Conservation (phyloP, 1,140 invertebrate genomes). For the Drosophila takahashii region DNA sequence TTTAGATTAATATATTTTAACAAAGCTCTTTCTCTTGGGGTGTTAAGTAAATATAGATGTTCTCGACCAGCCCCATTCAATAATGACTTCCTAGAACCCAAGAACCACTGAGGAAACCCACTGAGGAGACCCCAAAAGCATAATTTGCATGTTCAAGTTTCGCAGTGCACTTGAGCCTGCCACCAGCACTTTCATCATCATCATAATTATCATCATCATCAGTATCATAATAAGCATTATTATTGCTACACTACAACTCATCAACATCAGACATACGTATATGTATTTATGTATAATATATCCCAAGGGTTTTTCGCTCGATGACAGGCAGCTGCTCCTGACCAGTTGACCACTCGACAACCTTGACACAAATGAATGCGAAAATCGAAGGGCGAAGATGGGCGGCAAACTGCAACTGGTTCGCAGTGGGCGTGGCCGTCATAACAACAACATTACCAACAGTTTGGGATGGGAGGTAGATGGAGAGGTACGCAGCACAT, state of each 20-base stretch:
- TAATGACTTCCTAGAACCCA: conserved; percentile 38
- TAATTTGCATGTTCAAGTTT: conserved; percentile 56
- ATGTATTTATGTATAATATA: background rate
- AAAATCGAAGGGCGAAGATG: conserved; percentile 33
- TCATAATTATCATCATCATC: conserved; percentile 18
- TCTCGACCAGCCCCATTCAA: conserved; percentile 18
- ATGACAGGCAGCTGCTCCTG: conserved; percentile 8
- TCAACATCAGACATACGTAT: background rate
- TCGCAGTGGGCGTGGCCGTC: conserved; percentile 6
- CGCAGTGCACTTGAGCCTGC: conserved; percentile 36
- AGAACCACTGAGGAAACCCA: background rate
- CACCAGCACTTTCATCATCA: conserved; percentile 1
- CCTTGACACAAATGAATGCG: conserved; percentile 55
- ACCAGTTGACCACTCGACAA: conserved; percentile 45
- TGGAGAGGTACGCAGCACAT: background rate
- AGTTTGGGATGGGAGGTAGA: conserved; percentile 1
- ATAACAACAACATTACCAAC: conserved; percentile 11
- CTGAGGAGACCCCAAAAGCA: conserved; percentile 21
- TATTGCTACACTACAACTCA: conserved; percentile 13
- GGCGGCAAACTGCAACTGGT: conserved; percentile 8
- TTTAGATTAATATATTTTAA: background rate
- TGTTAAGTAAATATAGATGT: conserved; percentile 34
- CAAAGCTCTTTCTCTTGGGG: background rate
- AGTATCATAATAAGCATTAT: conserved; percentile 17
- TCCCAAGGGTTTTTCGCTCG: background rate